phyloP scores from a whole-genome alignment of 2,113 vertebrate genomes.

The Cololabis saira region DNA sequence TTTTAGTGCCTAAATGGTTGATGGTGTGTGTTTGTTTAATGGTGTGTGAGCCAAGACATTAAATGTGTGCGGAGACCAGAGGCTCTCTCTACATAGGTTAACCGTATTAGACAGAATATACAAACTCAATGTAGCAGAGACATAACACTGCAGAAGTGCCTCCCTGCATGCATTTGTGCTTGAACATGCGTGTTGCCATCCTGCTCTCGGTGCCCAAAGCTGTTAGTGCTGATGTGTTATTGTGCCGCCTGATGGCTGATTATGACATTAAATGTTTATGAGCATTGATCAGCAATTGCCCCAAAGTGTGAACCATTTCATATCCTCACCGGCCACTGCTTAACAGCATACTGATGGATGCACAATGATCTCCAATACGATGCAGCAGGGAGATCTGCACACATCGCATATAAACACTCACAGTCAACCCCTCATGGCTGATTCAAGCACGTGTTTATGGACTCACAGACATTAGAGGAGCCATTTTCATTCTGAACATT shows the following conservation, averaged over 20 bases:
- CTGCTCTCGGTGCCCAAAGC: slow-evolving; percentile 31
- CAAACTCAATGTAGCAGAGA: slow-evolving; percentile 51
- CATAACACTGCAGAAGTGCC: slow-evolving; percentile 29
- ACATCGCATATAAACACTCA: slow-evolving; percentile 45
- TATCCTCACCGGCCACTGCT: slow-evolving; percentile 69
- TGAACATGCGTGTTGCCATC: slow-evolving; percentile 20
- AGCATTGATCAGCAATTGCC: slow-evolving; percentile 76
- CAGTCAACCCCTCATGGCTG: slow-evolving; percentile 3
- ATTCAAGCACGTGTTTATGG: slow-evolving; percentile 6
- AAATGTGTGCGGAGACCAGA: slow-evolving; percentile 40
- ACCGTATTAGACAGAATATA: slow-evolving; percentile 53
- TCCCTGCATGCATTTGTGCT: slow-evolving; percentile 17
- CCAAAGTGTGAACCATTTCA: slow-evolving; percentile 71
- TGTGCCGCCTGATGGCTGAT: slow-evolving; percentile 70
- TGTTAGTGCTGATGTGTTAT: slow-evolving; percentile 68
- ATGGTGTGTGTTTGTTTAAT: slow-evolving; percentile 75
- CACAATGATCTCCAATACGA: slow-evolving; percentile 72
- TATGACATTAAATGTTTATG: slow-evolving; percentile 82
- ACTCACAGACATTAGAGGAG: slow-evolving; percentile 21
- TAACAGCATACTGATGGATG: slow-evolving; percentile 79
- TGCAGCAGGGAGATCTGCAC: slow-evolving; percentile 45
- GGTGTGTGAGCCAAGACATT: slow-evolving; percentile 58
- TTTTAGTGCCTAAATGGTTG: slow-evolving; percentile 62
- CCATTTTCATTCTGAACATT: slow-evolving; percentile 21
- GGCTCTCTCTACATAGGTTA: slow-evolving; percentile 29